phyloP scores from a whole-genome alignment of 2,888 invertebrate genomes.

The Ochlodes sylvanus region DNA sequence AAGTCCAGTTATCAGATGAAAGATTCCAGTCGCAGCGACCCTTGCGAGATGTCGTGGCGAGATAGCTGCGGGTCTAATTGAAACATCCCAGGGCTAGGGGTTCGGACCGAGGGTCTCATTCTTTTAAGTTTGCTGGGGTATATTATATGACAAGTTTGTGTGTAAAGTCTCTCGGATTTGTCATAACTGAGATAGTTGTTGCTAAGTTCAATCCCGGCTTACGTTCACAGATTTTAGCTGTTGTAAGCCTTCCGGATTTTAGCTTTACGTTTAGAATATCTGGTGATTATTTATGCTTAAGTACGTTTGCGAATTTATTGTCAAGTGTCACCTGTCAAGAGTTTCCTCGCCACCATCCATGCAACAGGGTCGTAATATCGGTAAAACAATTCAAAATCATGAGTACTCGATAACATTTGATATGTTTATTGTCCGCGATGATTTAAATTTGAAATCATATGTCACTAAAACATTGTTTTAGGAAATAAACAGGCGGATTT shows the following conservation, averaged over 20 bases:
- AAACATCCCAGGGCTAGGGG: constrained; percentile 51
- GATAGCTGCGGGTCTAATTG: constrained; percentile 64
- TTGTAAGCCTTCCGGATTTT: too few relatives aligned
- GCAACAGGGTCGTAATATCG: too few relatives aligned
- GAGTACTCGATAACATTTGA: too few relatives aligned
- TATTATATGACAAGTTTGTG: constrained; percentile 6
- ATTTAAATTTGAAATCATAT: too few relatives aligned
- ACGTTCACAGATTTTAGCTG: not conserved
- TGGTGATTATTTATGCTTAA: too few relatives aligned
- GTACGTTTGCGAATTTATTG: too few relatives aligned
- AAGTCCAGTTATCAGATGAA: constrained; percentile 53
- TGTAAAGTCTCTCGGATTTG: constrained; percentile 43
- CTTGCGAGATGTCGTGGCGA: constrained; percentile 50
- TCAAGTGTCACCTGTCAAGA: too few relatives aligned
- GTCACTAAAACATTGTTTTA: not conserved
- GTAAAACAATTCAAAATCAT: too few relatives aligned
- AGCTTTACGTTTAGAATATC: too few relatives aligned
- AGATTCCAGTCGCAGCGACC: constrained; percentile 58
- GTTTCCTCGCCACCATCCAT: too few relatives aligned
- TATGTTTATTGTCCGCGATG: too few relatives aligned
- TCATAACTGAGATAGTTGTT: constrained; percentile 3
- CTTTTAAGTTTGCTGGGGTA: constrained; percentile 31
- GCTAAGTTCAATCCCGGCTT: not conserved
- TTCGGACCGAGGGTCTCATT: constrained; percentile 27
- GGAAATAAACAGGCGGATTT: not conserved